A percentile compares a stretch with the other conserved stretches of the same genome.
Conservation (phyloP, 2,888 invertebrate species). For the Hirtodrosophila trivittata region DNA sequence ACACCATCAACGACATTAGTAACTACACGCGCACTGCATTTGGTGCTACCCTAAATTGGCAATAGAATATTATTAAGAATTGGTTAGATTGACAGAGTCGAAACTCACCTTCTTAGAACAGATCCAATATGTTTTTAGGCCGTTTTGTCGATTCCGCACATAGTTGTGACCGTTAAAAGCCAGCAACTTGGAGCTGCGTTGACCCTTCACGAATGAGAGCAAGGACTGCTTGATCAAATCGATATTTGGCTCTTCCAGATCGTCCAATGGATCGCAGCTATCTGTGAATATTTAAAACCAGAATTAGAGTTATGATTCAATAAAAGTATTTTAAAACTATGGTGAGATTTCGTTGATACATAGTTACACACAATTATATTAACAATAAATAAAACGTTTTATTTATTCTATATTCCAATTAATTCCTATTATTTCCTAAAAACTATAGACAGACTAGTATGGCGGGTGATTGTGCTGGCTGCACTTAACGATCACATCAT, state of each 20-base stretch:
- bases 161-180: slow-evolving; percentile 81
- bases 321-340: no score
- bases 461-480: slow-evolving; percentile 84
- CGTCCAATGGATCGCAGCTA: slow-evolving; percentile 13
- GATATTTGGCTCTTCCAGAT: slow-evolving; percentile 37
- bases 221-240: slow-evolving; percentile 66
- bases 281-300: slow-evolving; percentile 30
- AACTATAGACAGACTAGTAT: slow-evolving; percentile 72
- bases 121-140: slow-evolving; percentile 83
- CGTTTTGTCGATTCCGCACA: slow-evolving; percentile 83
- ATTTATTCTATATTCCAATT: slow-evolving; percentile 31
- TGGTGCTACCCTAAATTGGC: slow-evolving; percentile 81
- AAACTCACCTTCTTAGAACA: slow-evolving; percentile 83
- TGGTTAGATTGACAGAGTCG: no score
- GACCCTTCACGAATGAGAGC: slow-evolving; percentile 78
- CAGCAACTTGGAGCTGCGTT: slow-evolving; percentile 82
- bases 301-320: slow-evolving; percentile 8
- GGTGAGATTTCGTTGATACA: no score
- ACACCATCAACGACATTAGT: slow-evolving; percentile 82
- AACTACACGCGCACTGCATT: slow-evolving; percentile 83
- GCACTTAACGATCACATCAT: slow-evolving; percentile 83
- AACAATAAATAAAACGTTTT: slow-evolving; percentile 40
- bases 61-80: no score
- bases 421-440: slow-evolving; percentile 20
- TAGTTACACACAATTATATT: slow-evolving; percentile 11